phyloP scores from a whole-genome alignment of 2,113 vertebrate genomes.

The Willisornis vidua region DNA sequence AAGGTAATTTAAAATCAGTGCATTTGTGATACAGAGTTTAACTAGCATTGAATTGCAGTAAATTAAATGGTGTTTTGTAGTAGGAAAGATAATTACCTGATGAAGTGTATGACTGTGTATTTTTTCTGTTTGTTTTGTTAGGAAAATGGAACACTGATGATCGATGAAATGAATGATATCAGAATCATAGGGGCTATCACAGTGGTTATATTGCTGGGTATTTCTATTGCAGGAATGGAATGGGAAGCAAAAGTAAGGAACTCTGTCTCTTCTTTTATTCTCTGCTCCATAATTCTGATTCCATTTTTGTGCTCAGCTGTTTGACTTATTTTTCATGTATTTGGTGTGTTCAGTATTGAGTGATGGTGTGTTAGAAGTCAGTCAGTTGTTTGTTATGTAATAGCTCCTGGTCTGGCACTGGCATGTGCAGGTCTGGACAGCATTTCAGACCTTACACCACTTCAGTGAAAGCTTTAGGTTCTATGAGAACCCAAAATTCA shows the following conservation, averaged over 20 bases:
- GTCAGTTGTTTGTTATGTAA: not conserved
- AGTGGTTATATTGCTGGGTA: slow-evolving; percentile 89
- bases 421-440: not conserved
- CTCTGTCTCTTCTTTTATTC: not conserved
- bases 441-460: not conserved
- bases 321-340: not conserved
- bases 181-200: slow-evolving; percentile 95
- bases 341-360: not conserved
- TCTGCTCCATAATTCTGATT: not conserved
- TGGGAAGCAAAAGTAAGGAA: slow-evolving; percentile 96
- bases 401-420: not conserved
- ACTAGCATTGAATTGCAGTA: not conserved
- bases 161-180: slow-evolving; percentile 88
- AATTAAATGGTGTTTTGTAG: not conserved
- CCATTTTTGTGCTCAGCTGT: not conserved
- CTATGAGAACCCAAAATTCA: not conserved
- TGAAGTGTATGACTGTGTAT: not conserved
- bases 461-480: not conserved
- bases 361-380: not conserved
- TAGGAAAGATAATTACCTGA: not conserved
- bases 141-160: slow-evolving; percentile 84
- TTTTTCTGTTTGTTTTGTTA: slow-evolving; percentile 57
- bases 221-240: slow-evolving; percentile 98
- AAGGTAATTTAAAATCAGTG: not conserved
- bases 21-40: not conserved